Conservation (phyloP, 2,888 invertebrate genomes). For the Atherix ibis region DNA sequence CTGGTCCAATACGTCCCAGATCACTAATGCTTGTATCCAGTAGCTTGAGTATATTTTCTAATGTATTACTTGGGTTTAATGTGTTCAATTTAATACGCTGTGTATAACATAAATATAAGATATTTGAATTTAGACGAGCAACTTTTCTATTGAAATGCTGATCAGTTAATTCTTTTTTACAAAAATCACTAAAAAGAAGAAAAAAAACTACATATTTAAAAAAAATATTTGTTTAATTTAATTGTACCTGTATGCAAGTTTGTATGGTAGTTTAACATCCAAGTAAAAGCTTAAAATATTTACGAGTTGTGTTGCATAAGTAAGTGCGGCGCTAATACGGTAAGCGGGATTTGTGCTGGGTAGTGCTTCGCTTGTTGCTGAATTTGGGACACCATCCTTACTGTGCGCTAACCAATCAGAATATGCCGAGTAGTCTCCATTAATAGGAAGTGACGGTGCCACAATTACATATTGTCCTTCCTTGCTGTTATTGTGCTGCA, state of each 20-base stretch:
- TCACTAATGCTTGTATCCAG: conserved; percentile 47
- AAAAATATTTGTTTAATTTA: background rate
- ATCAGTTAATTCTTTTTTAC: conserved; percentile 51
- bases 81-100: conserved; percentile 51
- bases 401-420: conserved; percentile 53
- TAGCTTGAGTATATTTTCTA: conserved; percentile 55
- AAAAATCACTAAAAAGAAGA: conserved; percentile 55
- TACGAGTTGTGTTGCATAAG: conserved; percentile 72
- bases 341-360: conserved; percentile 52
- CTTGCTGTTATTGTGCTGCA: conserved; percentile 41
- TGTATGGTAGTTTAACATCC: conserved; percentile 65
- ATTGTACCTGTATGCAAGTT: conserved; percentile 45
- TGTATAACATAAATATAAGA: conserved; percentile 60
- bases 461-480: conserved; percentile 62
- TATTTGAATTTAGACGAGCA: conserved; percentile 62
- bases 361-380: conserved; percentile 36
- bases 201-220: conserved; percentile 3
- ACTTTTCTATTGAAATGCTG: conserved; percentile 59
- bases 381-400: conserved; percentile 30
- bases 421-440: conserved; percentile 69
- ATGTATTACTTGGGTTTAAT: conserved; percentile 50
- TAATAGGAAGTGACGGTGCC: conserved; percentile 67
- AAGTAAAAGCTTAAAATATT: conserved; percentile 69
- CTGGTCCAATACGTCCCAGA: conserved; percentile 54
- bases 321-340: conserved; percentile 64